Evolutionary conservation across 2,888 invertebrate genomes (phyloP).

Genomic region (Odontomyia ornata): DNA sequence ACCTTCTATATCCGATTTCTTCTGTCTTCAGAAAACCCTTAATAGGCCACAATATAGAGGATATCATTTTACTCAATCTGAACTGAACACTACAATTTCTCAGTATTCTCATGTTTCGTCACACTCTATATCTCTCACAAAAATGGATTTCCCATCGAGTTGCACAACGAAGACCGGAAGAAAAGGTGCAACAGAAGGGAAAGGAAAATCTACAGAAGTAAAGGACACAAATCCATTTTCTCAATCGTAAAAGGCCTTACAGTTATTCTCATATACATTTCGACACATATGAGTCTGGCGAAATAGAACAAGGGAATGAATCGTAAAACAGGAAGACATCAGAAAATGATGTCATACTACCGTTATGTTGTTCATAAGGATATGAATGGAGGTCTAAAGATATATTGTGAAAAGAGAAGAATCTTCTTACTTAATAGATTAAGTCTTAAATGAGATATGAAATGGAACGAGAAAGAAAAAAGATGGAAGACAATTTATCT

Average conservation of each 20-base stretch:
- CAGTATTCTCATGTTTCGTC: constrained; percentile 22
- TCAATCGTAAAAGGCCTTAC: no score
- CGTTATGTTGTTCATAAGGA: background rate
- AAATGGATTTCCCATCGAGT: no score
- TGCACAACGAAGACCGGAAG: background rate
- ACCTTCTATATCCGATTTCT: constrained; percentile 22
- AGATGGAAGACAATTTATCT: background rate
- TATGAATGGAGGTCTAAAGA: background rate
- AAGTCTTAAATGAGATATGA: background rate
- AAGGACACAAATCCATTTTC: no score
- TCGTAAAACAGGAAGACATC: background rate
- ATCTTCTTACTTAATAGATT: background rate
- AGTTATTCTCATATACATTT: no score
- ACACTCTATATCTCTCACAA: background rate
- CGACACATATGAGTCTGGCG: no score
- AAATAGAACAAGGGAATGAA: no score
- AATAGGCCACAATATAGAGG: background rate
- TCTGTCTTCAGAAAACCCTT: background rate
- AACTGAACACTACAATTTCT: background rate
- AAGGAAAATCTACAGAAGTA: no score
- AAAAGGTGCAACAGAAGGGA: background rate
- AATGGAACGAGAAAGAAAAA: background rate
- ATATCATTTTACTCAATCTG: constrained; percentile 5
- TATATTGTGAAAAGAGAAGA: background rate
- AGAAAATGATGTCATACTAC: background rate